Conservation (phyloP, 30 jellyfish, hydroid and myxozoan species). For the Clytia hemisphaerica region DNA sequence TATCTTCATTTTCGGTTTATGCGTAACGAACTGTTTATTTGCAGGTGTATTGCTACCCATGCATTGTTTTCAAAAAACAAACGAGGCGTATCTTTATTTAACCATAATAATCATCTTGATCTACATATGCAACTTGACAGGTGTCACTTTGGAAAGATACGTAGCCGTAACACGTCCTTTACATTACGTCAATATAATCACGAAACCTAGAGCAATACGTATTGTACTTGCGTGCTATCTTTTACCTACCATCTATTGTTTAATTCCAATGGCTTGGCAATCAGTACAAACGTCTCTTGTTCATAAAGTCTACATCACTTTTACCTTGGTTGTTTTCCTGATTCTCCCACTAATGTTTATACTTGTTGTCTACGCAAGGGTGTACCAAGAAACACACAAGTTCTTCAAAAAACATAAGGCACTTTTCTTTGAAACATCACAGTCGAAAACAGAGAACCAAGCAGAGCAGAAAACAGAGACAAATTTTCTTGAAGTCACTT, state of each 20-base stretch:
- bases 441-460: no score
- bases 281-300: not conserved
- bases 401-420: no score
- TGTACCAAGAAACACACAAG: slow-evolving; percentile 35
- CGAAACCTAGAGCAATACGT: slow-evolving; percentile 48
- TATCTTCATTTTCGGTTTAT: slow-evolving; percentile 58
- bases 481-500: no score
- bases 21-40: slow-evolving; percentile 50
- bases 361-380: slow-evolving; percentile 51
- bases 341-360: slow-evolving; percentile 64
- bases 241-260: slow-evolving; percentile 45
- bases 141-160: slow-evolving; percentile 76
- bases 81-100: slow-evolving; percentile 32
- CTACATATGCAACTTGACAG: slow-evolving; percentile 50
- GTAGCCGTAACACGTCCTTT: slow-evolving; percentile 65
- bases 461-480: no score
- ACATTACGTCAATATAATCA: slow-evolving; percentile 38
- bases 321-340: slow-evolving; percentile 46
- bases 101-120: slow-evolving; percentile 45
- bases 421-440: no score
- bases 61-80: slow-evolving; percentile 29
- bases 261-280: slow-evolving; percentile 62
- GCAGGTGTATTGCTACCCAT: slow-evolving; percentile 65
- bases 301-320: slow-evolving; percentile 28
- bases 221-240: slow-evolving; percentile 50